phyloP scores from a whole-genome alignment of 92 coral and sea anemone species.

The Epizoanthus illoricatus region DNA sequence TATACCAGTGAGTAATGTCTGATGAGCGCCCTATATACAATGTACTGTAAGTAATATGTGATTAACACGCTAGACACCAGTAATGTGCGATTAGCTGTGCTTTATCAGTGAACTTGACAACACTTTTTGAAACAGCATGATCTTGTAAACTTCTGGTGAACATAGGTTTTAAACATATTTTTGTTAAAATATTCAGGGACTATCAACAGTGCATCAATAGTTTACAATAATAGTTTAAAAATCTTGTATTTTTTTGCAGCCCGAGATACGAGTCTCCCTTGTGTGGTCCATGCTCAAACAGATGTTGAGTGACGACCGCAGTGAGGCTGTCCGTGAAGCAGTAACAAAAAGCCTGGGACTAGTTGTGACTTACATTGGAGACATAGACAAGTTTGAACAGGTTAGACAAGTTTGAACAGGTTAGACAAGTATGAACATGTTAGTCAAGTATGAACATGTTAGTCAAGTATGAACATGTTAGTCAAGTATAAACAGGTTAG shows the following conservation, averaged over 20 bases:
- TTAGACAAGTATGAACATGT: no score
- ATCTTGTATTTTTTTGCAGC: conserved; percentile 40
- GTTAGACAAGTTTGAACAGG: conserved; percentile 40
- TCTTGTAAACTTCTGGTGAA: neutral
- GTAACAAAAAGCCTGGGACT: conserved; percentile 95
- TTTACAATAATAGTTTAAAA: neutral
- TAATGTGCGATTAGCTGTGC: no score
- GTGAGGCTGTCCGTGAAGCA: conserved; percentile 94
- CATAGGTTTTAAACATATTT: neutral
- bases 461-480: no score
- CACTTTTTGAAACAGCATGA: no score
- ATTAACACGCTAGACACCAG: neutral
- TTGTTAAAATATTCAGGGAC: neutral
- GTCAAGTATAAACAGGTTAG: no score
- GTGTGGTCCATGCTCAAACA: conserved; percentile 96
- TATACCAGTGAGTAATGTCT: no score
- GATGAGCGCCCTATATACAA: no score
- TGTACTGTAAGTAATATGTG: no score
- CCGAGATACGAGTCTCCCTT: conserved; percentile 80
- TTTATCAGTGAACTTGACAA: no score
- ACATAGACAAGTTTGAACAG: conserved; percentile 89
- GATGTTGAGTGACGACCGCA: conserved; percentile 94
- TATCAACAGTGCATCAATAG: neutral
- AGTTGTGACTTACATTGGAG: conserved; percentile 78
- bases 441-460: no score